A percentile compares a stretch with the other conserved stretches of the same genome.
These are phyloP conservation scores for Emys orbicularis DNA, from an alignment of 2,797 vertebrate genomes.

Conservation along the genomic window DNA sequence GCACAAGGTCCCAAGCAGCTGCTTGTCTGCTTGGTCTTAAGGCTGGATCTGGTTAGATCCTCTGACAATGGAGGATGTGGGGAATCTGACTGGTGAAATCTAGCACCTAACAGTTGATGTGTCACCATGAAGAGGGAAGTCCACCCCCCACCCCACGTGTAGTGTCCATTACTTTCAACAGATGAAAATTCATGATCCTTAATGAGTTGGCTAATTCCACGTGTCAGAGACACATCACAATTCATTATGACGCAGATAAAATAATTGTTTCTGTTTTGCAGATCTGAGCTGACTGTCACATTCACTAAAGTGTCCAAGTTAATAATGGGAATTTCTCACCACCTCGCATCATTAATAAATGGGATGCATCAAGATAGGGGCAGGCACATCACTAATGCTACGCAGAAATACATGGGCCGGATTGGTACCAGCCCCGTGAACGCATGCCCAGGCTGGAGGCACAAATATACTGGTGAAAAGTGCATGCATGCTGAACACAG, in stretches of 20 bases:
- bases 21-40: not conserved
- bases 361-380: not conserved
- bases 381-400: not conserved
- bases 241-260: conserved; percentile 3
- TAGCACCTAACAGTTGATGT: not conserved
- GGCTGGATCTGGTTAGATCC: not conserved
- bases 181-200: not conserved
- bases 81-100: not conserved
- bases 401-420: not conserved
- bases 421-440: not conserved
- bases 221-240: not conserved
- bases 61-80: not conserved
- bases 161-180: not conserved
- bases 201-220: not conserved
- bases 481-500: not conserved
- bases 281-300: not conserved
- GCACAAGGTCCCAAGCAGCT: not conserved
- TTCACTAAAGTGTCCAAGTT: accelerated
- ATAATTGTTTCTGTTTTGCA: not conserved
- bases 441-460: not conserved
- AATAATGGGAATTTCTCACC: not conserved
- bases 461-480: not conserved
- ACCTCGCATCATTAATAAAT: not conserved
- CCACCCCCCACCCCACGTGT: not conserved
- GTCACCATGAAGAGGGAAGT: not conserved